Evolutionary conservation across 2,888 invertebrate species (phyloP).

Genomic region (Tinea semifulvella): DNA sequence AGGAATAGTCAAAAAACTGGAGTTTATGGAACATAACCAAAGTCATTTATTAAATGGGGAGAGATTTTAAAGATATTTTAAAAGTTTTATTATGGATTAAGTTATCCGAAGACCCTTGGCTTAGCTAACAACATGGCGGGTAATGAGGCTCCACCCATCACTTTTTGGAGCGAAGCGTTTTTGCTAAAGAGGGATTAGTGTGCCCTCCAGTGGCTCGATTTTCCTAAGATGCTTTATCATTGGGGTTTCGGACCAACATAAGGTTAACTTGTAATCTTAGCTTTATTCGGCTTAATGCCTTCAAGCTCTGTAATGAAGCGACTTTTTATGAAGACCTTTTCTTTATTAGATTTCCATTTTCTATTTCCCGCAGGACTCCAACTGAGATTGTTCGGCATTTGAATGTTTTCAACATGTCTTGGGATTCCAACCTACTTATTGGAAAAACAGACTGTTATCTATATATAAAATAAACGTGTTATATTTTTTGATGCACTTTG

Average conservation of each 20-base stretch:
- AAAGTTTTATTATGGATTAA: slow-evolving; percentile 33
- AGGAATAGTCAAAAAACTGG: too few species aligned
- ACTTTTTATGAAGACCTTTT: slow-evolving; percentile 46
- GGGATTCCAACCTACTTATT: too few species aligned
- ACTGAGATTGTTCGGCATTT: slow-evolving; percentile 9
- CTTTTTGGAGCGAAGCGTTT: slow-evolving; percentile 66
- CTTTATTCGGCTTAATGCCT: slow-evolving; percentile 62
- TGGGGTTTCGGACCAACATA: slow-evolving; percentile 63
- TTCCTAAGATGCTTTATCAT: slow-evolving; percentile 66
- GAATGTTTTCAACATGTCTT: slow-evolving; percentile 8
- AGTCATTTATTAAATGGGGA: background rate
- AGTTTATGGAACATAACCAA: too few species aligned
- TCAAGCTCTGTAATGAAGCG: slow-evolving; percentile 51
- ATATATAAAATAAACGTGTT: too few species aligned
- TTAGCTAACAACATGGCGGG: slow-evolving; percentile 60
- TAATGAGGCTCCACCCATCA: slow-evolving; percentile 64
- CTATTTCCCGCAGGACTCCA: slow-evolving; percentile 13
- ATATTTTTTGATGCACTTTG: too few species aligned
- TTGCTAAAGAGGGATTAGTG: slow-evolving; percentile 67
- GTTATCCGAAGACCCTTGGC: slow-evolving; percentile 57
- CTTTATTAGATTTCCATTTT: slow-evolving; percentile 39
- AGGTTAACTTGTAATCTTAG: slow-evolving; percentile 68
- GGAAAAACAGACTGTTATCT: too few species aligned
- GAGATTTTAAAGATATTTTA: slow-evolving; percentile 3
- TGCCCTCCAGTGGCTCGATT: slow-evolving; percentile 59